Conservation (phyloP, 2,888 invertebrate species). For the Netelia fuscicornis region DNA sequence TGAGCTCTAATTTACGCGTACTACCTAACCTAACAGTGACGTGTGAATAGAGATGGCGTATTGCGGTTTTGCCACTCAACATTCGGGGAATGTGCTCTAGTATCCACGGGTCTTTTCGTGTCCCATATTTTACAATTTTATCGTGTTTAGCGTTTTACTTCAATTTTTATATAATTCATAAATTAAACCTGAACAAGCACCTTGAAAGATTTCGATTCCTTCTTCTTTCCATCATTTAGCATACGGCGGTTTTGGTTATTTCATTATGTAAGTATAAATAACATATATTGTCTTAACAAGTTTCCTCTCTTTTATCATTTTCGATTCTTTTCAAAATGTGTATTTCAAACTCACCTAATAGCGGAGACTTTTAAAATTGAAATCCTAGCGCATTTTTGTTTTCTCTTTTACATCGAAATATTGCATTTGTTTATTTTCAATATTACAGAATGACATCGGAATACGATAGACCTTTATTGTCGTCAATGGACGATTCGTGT, state of each 20-base stretch:
- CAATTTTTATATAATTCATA: conserved; percentile 37
- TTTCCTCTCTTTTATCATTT: background rate
- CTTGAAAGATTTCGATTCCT: conserved; percentile 20
- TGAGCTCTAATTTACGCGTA: background rate
- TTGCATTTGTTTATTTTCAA: conserved; percentile 4
- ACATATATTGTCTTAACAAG: background rate
- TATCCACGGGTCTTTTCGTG: conserved; percentile 47
- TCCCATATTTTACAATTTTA: conserved; percentile 65
- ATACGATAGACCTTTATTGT: conserved; percentile 39
- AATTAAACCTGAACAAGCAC: conserved; percentile 8
- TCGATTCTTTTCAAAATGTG: background rate
- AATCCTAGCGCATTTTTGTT: background rate
- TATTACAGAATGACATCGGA: conserved; percentile 66
- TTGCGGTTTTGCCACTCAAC: conserved; percentile 52
- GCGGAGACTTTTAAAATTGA: background rate
- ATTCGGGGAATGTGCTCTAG: conserved; percentile 62
- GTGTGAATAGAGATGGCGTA: conserved; percentile 63
- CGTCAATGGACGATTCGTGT: conserved; percentile 41
- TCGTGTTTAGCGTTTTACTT: conserved; percentile 57
- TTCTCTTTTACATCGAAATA: background rate
- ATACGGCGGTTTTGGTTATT: background rate
- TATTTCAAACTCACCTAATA: background rate
- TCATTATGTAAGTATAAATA: conserved; percentile 45
- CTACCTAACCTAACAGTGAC: conserved; percentile 61
- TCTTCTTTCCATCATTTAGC: conserved; percentile 13